phyloP scores from a whole-genome alignment of 2,797 vertebrate genomes.

The Xiphorhynchus erythropygius region DNA sequence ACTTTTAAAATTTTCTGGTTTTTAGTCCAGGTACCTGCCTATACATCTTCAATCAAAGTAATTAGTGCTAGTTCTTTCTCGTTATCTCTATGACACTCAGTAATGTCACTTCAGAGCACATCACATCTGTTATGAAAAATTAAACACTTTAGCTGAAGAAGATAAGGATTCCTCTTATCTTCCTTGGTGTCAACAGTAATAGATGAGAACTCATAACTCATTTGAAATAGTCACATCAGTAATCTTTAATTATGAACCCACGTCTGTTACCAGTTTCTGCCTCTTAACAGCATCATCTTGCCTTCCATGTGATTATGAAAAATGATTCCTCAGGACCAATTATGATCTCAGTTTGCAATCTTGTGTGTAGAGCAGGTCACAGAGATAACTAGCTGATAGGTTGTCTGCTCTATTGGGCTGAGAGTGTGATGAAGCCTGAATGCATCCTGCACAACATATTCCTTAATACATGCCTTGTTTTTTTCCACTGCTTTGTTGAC shows the following conservation, averaged over 20 bases:
- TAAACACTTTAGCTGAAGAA: background rate
- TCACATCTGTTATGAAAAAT: background rate
- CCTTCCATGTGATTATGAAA: background rate
- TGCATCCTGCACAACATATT: background rate
- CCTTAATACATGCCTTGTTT: background rate
- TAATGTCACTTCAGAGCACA: background rate
- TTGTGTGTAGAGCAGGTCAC: background rate
- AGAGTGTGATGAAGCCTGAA: background rate
- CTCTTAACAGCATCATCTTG: background rate
- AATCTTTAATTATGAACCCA: background rate
- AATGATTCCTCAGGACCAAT: background rate
- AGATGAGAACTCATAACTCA: background rate
- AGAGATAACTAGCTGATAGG: background rate
- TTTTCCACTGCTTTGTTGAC: background rate
- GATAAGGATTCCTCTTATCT: background rate
- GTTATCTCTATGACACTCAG: background rate
- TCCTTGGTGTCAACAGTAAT: background rate
- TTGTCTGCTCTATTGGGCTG: background rate
- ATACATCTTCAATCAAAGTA: background rate
- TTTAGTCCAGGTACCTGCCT: background rate
- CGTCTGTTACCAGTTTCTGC: background rate
- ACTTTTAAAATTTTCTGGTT: background rate
- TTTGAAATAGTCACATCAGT: background rate
- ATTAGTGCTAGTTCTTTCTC: background rate
- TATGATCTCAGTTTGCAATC: background rate